These are phyloP conservation scores for Phortica variegata DNA, from an alignment of 1,140 invertebrate species.

Conservation along the genomic window DNA sequence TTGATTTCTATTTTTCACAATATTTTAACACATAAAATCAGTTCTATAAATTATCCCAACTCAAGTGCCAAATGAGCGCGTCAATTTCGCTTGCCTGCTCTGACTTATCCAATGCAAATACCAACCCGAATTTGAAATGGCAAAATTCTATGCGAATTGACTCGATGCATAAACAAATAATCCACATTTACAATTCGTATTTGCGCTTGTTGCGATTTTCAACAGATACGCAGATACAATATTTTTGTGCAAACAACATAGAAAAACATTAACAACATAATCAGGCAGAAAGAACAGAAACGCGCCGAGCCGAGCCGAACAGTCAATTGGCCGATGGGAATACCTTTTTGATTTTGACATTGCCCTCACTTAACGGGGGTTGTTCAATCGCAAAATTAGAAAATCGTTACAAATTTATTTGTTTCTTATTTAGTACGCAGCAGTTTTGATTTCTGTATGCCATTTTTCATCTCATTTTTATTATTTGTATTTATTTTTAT, in stretches of 20 bases:
- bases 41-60: no score
- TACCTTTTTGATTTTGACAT: constrained; percentile 1
- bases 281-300: constrained; percentile 18
- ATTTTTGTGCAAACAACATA: no score
- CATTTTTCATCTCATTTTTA: constrained; percentile 11
- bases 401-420: constrained; percentile 51
- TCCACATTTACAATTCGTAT: constrained; percentile 49
- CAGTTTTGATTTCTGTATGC: constrained; percentile 38
- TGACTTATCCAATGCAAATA: no score
- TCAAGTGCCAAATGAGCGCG: no score
- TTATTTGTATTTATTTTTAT: constrained; percentile 54
- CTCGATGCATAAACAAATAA: constrained; percentile 16
- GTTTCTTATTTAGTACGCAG: constrained; percentile 31
- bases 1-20: no score
- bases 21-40: no score
- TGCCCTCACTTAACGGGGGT: constrained; percentile 18
- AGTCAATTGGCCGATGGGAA: no score
- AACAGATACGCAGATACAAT: constrained; percentile 32
- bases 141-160: constrained; percentile 10
- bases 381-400: constrained; percentile 45
- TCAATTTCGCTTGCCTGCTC: no score
- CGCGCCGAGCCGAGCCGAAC: no score
- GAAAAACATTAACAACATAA: constrained; percentile 26
- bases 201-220: constrained; percentile 46
- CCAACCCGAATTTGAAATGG: no score